Percentiles rank a stretch among this genome's conserved stretches.
phyloP scores from a whole-genome alignment of 2,113 vertebrate species.

The Hucho hucho region DNA sequence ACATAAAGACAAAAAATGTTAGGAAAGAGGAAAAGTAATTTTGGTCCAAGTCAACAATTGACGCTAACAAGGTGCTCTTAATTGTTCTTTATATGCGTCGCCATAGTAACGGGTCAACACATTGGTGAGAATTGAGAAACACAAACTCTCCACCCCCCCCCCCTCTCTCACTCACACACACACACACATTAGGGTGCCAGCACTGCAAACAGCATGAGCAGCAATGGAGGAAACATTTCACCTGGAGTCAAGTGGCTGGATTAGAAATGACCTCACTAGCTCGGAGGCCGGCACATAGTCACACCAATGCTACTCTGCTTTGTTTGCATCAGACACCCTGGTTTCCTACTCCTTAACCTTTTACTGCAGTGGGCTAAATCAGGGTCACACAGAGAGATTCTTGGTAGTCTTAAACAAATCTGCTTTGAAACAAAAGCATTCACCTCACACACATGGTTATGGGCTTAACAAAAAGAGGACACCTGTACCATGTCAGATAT shows the following conservation, averaged over 20 bases:
- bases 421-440: too few relatives aligned
- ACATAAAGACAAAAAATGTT: not conserved
- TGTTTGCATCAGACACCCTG: constrained; percentile 33
- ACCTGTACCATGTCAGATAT: too few relatives aligned
- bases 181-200: constrained; percentile 4
- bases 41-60: not conserved
- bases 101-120: not conserved
- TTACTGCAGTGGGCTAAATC: too few relatives aligned
- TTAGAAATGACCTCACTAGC: constrained; percentile 24
- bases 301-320: constrained; percentile 22
- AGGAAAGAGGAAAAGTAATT: not conserved
- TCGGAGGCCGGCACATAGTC: constrained; percentile 32
- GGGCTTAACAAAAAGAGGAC: too few relatives aligned
- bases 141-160: constrained; percentile 32
- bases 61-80: not conserved
- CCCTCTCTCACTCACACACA: constrained; percentile 26
- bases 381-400: too few relatives aligned
- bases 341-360: too few relatives aligned
- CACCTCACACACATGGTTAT: too few relatives aligned
- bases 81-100: not conserved
- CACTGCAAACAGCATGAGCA: not conserved
- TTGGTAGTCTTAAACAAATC: too few relatives aligned
- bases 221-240: not conserved
- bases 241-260: constrained; percentile 2
- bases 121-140: constrained; percentile 2